Base-by-base conservation (phyloP, 2,797 vertebrate species). In the Danionella dracula region DNA sequence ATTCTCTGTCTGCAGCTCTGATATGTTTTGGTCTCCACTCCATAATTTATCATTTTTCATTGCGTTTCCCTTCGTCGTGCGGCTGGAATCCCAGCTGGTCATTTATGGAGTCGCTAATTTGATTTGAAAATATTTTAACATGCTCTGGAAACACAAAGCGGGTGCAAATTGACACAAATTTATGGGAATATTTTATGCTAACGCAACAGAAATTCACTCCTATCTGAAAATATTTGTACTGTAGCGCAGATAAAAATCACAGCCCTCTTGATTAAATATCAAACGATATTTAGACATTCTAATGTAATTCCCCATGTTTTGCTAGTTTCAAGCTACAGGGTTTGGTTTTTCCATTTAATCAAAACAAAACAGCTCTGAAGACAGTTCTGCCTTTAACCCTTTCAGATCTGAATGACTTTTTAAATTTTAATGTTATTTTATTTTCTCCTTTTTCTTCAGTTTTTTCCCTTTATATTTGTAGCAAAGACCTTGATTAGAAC, bases 91-190 rank as follows among this genome's bases (percentile, higher is more conserved):
- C 81, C 84, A 41, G 4, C 76, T 75, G 73, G 84, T 80, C 81
- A 80, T 87, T 88, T 85, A 85, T 83, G 74, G 75, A 79, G 76
- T 82, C 32, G 59, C 79, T 86, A 84, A 84, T 87, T 84, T 74
- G 71, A 84, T 84, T 86, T 81, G 61, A 72, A 79, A 72, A 68
- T 70, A 58, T 82, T 79, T 67, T 79, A 73, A 84, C 70, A 78
- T 73, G 68, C 83, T 51, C 13, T 62, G 56, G 61, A 70, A 59
- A 63, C 40, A 66, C 13, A 19, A 63, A 65, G 53, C 9, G 44
- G 69, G 75, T 76, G 56, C 74, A 78, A 54, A 73, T 60, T 58
- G 77, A 67, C 80, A 79, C 75, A 79, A 80, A 75, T 51, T 75
- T 54, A 66, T 32, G 62, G 46, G 60, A 19, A 40, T 27, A 5